phyloP scores from a whole-genome alignment of 2,888 invertebrate species.

The Aquatica leii region DNA sequence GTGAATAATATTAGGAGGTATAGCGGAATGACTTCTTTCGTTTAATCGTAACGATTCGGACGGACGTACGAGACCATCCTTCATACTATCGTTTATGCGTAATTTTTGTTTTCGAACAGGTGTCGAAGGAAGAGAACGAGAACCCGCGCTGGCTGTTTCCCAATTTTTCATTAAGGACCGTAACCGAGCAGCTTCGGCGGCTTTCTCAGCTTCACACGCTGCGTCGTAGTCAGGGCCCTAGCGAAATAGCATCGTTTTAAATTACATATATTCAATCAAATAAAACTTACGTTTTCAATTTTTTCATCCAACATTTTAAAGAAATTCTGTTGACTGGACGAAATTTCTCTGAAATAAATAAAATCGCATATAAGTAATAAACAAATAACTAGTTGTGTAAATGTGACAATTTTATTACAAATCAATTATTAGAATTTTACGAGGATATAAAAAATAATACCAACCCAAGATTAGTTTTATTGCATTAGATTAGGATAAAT shows the following conservation, averaged over 20 bases:
- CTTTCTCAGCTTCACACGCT: conserved; percentile 76
- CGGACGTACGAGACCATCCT: conserved; percentile 31
- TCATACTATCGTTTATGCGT: conserved; percentile 33
- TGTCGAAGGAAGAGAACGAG: conserved; percentile 65
- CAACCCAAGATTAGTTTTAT: no score
- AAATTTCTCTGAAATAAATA: conserved; percentile 78
- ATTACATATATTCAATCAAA: neutral
- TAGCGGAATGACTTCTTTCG: conserved; percentile 42
- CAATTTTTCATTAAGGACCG: conserved; percentile 76
- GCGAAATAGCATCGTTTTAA: conserved; percentile 37
- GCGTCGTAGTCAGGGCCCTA: conserved; percentile 87
- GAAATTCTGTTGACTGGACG: conserved; percentile 90
- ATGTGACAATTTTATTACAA: no score
- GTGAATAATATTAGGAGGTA: conserved; percentile 57
- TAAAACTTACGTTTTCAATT: conserved; percentile 81
- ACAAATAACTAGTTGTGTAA: neutral
- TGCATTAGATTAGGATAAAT: no score
- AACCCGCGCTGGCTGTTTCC: conserved; percentile 74
- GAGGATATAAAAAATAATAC: no score
- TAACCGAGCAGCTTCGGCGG: conserved; percentile 72
- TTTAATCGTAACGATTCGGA: conserved; percentile 8
- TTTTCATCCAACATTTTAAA: conserved; percentile 93
- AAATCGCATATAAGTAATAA: conserved; percentile 16
- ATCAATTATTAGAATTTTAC: no score
- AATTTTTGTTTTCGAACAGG: conserved; percentile 58